Percentiles rank a stretch among this genome's conserved stretches.
Evolutionary conservation across 2,888 invertebrate genomes (phyloP).

Genomic region (Conomelus anceps): DNA sequence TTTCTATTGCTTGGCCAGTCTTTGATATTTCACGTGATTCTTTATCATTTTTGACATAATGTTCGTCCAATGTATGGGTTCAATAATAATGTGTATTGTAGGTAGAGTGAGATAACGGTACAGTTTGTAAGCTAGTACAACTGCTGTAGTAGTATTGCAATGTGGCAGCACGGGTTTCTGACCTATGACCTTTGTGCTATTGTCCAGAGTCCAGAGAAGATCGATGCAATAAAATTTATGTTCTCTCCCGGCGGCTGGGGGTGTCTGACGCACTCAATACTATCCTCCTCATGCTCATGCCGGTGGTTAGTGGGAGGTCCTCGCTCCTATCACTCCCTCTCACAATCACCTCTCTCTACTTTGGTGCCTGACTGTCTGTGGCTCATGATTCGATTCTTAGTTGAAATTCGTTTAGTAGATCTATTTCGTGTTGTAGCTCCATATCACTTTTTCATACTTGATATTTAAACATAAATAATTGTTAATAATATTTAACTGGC

Average conservation of each 20-base stretch:
- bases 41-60: neutral
- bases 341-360: neutral
- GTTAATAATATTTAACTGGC: no score
- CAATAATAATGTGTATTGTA: no score
- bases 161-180: neutral
- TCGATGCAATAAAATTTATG: neutral
- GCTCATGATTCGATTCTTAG: neutral
- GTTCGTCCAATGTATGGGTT: neutral
- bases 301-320: neutral
- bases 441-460: no score
- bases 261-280: neutral
- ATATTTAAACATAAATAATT: no score
- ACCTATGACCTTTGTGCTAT: neutral
- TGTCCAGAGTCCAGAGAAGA: neutral
- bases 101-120: neutral
- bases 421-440: no score
- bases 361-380: neutral
- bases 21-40: neutral
- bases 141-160: neutral
- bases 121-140: neutral
- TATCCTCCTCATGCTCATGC: neutral
- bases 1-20: neutral
- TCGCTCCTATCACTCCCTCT: neutral
- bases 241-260: neutral
- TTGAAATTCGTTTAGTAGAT: neutral